Conservation (phyloP, 2,113 vertebrate genomes). For the Lonchura striata region DNA sequence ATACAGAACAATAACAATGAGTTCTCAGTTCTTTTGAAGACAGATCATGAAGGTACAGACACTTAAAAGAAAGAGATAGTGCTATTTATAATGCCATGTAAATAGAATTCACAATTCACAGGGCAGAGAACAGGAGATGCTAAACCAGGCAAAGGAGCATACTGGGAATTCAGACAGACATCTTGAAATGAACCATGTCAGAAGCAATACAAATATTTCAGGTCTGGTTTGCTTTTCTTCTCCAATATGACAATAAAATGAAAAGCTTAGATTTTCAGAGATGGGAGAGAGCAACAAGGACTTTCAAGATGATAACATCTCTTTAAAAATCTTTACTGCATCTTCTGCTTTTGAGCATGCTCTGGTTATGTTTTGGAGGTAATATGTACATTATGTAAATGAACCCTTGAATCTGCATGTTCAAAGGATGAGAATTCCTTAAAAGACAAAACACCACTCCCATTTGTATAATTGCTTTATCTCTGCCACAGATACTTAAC, state of each 20-base stretch:
- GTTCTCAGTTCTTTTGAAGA: background rate
- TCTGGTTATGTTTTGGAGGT: background rate
- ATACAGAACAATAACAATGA: background rate
- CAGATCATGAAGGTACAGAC: background rate
- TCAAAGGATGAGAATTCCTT: background rate
- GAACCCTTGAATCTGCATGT: background rate
- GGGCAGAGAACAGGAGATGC: background rate
- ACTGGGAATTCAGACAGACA: background rate
- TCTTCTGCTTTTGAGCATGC: background rate
- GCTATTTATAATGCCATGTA: background rate
- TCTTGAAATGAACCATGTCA: background rate
- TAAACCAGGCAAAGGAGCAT: background rate
- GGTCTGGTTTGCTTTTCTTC: background rate
- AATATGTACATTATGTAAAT: background rate
- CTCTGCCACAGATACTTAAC: background rate
- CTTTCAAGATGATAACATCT: background rate
- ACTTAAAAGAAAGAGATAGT: background rate
- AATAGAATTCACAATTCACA: background rate
- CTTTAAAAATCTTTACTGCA: background rate
- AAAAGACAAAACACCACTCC: background rate
- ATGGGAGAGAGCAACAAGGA: background rate
- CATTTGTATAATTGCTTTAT: background rate
- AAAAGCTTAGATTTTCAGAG: background rate
- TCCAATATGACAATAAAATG: background rate
- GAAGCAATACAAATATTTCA: background rate